Evolutionary conservation across 2,888 invertebrate species (phyloP), one percentile per base, ranked within the genome.

Genomic region (Lasioglossum vierecki): DNA sequence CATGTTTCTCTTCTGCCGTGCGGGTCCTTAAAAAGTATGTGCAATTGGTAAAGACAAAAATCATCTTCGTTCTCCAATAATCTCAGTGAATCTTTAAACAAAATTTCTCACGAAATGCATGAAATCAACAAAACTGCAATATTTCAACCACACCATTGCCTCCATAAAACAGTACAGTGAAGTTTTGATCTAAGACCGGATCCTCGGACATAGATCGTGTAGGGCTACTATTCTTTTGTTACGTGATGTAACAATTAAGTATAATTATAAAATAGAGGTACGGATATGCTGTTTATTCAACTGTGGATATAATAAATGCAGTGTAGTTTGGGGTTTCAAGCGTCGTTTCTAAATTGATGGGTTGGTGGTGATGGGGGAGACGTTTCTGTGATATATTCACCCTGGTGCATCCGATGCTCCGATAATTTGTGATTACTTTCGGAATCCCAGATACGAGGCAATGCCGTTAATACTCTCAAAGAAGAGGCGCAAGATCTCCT

Each of bases 381-480:
- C n/a, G n/a, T 41, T n/a, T n/a, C 41, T 11, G 41, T 4, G n/a
- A n/a, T 70, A n/a, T 70, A 78, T 83, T 82, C 78, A 77, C 41
- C 75, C 77, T 60, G 46, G 76, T 71, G 74, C 60, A 75, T 82
- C 73, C 73, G 82, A 83, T 86, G 89, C 84, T 88, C 85, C 76
- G 44, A 73, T 68, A 76, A 79, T 80, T 88, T 83, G 63, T 78
- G 78, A 70, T 90, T 91, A 92, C 76, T 91, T 90, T 88, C 89
- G 88, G 84, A 91, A 87, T 80, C 90, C 93, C 81, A 92, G 89
- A 91, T 91, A 93, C 82, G 91, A 89, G 84, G 92, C 90, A 84
- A 93, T 88, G 86, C 90, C 92, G 80, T 90, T 89, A 88, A 93
- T 84, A 88, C 89, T 93, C 84, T 92, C 90, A 88, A 88, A 88